These are phyloP conservation scores for Panopea generosa DNA, from an alignment of 2,888 invertebrate species.

Conservation along the genomic window DNA sequence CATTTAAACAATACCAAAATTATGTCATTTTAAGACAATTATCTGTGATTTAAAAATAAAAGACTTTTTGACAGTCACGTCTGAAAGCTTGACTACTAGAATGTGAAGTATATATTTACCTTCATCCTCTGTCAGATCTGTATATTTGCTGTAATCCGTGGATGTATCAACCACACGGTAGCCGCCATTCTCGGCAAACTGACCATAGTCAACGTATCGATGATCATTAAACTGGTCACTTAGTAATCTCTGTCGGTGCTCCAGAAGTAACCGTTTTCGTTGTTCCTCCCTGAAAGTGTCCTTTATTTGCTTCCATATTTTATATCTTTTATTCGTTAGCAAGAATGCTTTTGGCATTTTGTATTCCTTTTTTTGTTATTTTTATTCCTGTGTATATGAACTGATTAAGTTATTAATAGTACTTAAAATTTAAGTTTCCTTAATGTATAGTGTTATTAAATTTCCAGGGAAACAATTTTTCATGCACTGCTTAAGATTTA, in stretches of 20 bases:
- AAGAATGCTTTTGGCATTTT: conserved; percentile 71
- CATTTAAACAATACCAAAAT: too few species aligned
- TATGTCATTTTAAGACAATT: too few species aligned
- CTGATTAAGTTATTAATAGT: too few species aligned
- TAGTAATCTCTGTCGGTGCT: conserved; percentile 44
- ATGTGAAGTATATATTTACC: not conserved
- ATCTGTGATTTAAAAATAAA: too few species aligned
- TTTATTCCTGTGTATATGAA: too few species aligned
- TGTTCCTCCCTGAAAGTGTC: conserved; percentile 54
- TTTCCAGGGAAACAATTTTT: too few species aligned
- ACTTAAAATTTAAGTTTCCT: too few species aligned
- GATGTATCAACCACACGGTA: conserved; percentile 12
- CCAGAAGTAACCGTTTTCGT: conserved; percentile 42
- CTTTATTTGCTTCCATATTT: conserved; percentile 64
- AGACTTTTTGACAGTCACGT: too few species aligned
- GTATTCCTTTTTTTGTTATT: too few species aligned
- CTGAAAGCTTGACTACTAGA: too few species aligned
- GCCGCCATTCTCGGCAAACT: conserved; percentile 14
- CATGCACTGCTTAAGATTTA: too few species aligned
- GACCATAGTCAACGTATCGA: not conserved
- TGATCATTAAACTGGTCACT: conserved; percentile 10
- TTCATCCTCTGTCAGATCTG: conserved; percentile 47
- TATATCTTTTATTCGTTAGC: conserved; percentile 69
- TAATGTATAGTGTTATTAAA: too few species aligned
- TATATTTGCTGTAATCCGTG: conserved; percentile 60